Evolutionary conservation across 2,113 vertebrate species (phyloP), one percentile per base, ranked within the genome.

Genomic region (Ariopsis seemanni): DNA sequence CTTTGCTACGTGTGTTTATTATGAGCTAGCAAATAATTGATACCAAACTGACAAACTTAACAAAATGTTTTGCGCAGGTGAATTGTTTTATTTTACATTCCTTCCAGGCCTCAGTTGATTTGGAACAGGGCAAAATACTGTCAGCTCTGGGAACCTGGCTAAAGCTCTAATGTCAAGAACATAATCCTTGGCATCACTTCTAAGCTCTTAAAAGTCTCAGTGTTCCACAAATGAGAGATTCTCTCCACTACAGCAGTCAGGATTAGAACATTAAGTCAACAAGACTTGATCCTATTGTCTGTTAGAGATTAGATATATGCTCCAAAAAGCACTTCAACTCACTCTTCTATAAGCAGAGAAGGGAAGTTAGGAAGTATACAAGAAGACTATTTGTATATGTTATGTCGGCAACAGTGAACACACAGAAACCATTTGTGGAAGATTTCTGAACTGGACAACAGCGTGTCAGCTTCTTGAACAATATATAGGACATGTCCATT

Each of bases 101-200:
- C 17, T 69, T 58, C 57, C 85, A 80, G n/a, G 53, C 57, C 71
- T 25, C 18, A n/a, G 57, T 72, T 71, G 72, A 65, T 80, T 82
- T 86, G 81, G 74, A 86, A 57, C n/a, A 9, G 34, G 62, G 34
- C 74, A 63, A 77, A 83, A 65, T 53, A 50, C 22, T 25, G 79
- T 62, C 78, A 75, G 69, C 18, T 69, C 69, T 89, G 58, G 55
- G 53, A 89, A 77, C 72, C 42, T 77, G 69, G 58, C 78, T 75
- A 27, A 55, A 52, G 60, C 18, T 86, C 42, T 83, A 42, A 89
- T 86, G 84, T 78, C 81, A 86, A 77, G 79, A 83, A 60, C 88
- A 89, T 82, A 62, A 83, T 30, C 48, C 34, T 82, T 86, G 88
- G 88, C 85, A 83, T 50, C 22, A 15, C 69, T 83, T 86, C 84